These are phyloP conservation scores for Seira ritae DNA, from an alignment of 2,888 invertebrate species.

Conservation along the genomic window DNA sequence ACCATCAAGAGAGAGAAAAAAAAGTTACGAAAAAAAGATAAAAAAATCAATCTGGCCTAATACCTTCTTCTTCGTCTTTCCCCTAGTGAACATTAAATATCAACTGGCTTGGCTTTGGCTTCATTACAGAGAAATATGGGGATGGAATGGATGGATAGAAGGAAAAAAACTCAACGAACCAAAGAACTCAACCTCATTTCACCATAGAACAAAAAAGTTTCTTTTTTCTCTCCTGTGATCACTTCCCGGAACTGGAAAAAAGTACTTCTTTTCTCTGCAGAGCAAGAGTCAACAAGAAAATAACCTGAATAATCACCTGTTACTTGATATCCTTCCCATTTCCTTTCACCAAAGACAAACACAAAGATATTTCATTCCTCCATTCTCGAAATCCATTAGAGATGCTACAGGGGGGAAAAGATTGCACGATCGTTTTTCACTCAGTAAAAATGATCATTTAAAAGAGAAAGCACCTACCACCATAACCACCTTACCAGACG, in stretches of 20 bases:
- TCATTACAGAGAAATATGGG: constrained; percentile 19
- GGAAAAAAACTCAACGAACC: neutral
- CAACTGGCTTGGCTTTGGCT: constrained; percentile 12
- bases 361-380: constrained; percentile 6
- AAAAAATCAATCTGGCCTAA: constrained; percentile 20
- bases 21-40: constrained; percentile 3
- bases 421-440: neutral
- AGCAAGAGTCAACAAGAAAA: constrained; percentile 16
- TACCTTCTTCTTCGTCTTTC: constrained; percentile 17
- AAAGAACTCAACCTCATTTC: too few relatives aligned
- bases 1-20: too few relatives aligned
- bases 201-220: neutral
- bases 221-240: neutral
- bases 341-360: constrained; percentile 34
- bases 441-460: neutral
- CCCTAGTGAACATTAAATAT: constrained; percentile 18
- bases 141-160: neutral
- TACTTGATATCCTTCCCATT: constrained; percentile 58
- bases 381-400: constrained; percentile 16
- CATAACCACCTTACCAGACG: too few relatives aligned
- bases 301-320: constrained; percentile 63
- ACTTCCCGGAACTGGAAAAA: neutral
- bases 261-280: neutral
- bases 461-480: too few relatives aligned
- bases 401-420: neutral